Evolutionary conservation across 64 coral and sea anemone genomes (phyloP).

Genomic region (Stichodactyla mertensii): DNA sequence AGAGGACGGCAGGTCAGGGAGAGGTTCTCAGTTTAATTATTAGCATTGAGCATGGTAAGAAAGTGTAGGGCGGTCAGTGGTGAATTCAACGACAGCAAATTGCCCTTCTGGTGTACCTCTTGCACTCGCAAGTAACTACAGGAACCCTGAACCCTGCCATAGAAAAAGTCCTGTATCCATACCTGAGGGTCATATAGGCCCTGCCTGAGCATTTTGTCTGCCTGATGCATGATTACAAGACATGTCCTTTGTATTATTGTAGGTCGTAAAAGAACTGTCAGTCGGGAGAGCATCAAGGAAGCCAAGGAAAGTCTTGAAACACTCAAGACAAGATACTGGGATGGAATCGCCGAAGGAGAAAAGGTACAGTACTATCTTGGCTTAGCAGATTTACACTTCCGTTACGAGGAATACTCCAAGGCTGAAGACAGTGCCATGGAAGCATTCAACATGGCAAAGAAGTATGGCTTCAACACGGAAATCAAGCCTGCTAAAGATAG

Average conservation of each 20-base stretch:
- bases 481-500: conserved; percentile 27
- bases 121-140: no score
- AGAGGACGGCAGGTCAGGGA: no score
- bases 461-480: conserved; percentile 31
- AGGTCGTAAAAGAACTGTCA: conserved; percentile 34
- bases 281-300: conserved; percentile 28
- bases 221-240: neutral
- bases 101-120: no score
- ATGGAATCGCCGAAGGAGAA: conserved; percentile 36
- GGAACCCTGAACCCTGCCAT: no score
- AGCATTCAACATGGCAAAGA: conserved; percentile 29
- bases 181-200: no score
- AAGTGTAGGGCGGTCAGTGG: no score
- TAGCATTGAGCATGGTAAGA: no score
- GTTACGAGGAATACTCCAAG: conserved; percentile 20
- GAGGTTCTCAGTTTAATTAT: no score
- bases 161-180: no score
- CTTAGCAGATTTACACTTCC: conserved; percentile 36
- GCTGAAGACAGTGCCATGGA: conserved; percentile 18
- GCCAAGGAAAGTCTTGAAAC: conserved; percentile 32
- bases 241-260: neutral
- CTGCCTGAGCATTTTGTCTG: no score
- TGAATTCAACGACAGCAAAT: no score
- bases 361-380: conserved; percentile 43
- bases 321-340: conserved; percentile 38